phyloP scores from a whole-genome alignment of 2,113 vertebrate genomes.

The Proteles cristata region DNA sequence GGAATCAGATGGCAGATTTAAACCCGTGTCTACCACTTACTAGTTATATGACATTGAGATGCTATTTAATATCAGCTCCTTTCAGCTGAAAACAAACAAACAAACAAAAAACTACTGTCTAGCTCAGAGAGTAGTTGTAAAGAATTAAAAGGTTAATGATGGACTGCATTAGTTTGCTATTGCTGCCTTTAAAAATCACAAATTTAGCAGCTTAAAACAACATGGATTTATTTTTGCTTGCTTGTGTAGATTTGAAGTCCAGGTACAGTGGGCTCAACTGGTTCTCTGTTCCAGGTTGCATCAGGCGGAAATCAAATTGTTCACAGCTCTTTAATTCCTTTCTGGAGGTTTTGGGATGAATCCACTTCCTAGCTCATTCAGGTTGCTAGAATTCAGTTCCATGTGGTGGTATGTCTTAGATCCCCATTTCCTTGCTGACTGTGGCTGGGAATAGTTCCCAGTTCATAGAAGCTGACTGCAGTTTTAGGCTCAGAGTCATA shows the following conservation, averaged over 20 bases:
- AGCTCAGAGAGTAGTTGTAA: background rate
- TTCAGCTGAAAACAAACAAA: background rate
- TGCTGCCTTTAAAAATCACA: background rate
- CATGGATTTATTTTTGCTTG: fast-evolving
- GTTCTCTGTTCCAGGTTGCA: background rate
- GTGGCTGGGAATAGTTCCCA: too few relatives aligned
- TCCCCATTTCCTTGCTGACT: background rate
- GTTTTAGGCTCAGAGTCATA: fast-evolving
- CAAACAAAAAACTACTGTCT: background rate
- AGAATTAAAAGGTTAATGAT: background rate
- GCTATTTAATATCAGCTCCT: background rate
- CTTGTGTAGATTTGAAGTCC: background rate
- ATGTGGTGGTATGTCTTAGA: background rate
- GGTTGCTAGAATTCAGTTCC: background rate
- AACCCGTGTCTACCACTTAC: background rate
- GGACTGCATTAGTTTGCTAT: background rate
- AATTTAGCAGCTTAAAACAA: background rate
- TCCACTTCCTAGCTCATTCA: background rate
- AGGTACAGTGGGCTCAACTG: background rate
- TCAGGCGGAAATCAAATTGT: background rate
- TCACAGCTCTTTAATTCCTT: background rate
- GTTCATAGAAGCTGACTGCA: background rate
- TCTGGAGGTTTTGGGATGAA: background rate
- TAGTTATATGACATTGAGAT: background rate
- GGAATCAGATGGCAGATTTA: background rate